Base-by-base conservation (phyloP, 2,888 invertebrate genomes). In the Heteromyza rotundicornis region DNA sequence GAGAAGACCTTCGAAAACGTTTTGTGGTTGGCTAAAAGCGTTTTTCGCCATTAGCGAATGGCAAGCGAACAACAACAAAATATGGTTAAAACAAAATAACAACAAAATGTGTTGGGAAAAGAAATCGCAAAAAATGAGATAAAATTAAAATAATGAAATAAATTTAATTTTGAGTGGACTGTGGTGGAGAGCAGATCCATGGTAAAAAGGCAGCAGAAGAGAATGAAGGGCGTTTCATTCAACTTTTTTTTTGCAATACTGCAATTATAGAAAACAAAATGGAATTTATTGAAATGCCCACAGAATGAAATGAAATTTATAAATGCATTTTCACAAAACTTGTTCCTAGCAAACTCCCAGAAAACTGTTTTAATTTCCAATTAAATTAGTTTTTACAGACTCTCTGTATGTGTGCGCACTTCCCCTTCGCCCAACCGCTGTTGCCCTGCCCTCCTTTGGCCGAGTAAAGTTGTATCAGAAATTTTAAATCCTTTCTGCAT, bases 11-110 rank as follows among this genome's bases (percentile, higher is more conserved):
- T 66, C 64, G 58, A 60, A 62, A 58, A 60, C 66, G 66, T 60
- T 66, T 59, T 63, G 66, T 64, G 66, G 64, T 64, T 66, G 66
- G 66, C 51, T 57, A 63, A 63, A 59, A 59, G 59, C 57, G 40
- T 35, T 51, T 59, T 63, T 56, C 50, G 57, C 59, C 57, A 59
- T 59, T 59, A 50, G 57, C 63, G 59, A 63, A 63, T 59, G 8
- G 52, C 40, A 52, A 23, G 12, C 19, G 19, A 51, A 57, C 52
- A 23, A 56, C 27, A 59, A 44, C 32, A 32, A 58, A 58, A 44
- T 19, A 14, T 27, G 36, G 24, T 23, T n/a, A 49, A 14, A 14
- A 19, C 32, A 47, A 57, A n/a, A 2, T 19, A 40, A 24, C 40
- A 40, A 22, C 20, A 32, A 47, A 22, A 59, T 14, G 19, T 2